These are phyloP conservation scores for Lemur catta DNA, from an alignment of 2,797 vertebrate species.

Conservation along the genomic window DNA sequence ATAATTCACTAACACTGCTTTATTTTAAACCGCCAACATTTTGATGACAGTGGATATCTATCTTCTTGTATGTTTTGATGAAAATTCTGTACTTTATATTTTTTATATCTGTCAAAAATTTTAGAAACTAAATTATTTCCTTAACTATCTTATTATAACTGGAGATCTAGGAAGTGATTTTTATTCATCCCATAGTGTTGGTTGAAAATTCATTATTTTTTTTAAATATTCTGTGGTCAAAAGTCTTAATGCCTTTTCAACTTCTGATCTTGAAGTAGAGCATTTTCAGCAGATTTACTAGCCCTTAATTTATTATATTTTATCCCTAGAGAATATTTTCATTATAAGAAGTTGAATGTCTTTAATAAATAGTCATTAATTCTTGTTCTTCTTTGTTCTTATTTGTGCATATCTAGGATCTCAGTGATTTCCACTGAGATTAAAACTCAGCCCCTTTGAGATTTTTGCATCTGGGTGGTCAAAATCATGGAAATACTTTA, in stretches of 20 bases:
- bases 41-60: neutral
- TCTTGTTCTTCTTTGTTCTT: neutral
- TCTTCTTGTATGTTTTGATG: neutral
- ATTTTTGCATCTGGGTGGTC: neutral
- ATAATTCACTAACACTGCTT: neutral
- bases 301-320: constrained; percentile 17
- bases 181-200: neutral
- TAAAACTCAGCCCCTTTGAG: constrained; percentile 4
- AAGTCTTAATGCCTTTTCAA: constrained; percentile 18
- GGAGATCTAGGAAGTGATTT: neutral
- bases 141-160: neutral
- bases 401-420: neutral
- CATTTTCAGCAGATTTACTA: neutral
- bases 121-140: neutral
- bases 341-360: constrained; percentile 41
- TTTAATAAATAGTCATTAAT: constrained; percentile 35
- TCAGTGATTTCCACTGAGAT: constrained; percentile 1
- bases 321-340: constrained; percentile 35
- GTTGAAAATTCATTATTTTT: neutral
- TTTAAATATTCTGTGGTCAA: neutral
- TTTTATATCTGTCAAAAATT: neutral
- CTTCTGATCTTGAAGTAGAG: constrained; percentile 24
- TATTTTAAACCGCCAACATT: neutral
- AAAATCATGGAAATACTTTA: neutral
- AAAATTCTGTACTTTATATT: neutral